phyloP scores from a whole-genome alignment of 2,888 invertebrate genomes.

The Drosophila maculinotata region DNA sequence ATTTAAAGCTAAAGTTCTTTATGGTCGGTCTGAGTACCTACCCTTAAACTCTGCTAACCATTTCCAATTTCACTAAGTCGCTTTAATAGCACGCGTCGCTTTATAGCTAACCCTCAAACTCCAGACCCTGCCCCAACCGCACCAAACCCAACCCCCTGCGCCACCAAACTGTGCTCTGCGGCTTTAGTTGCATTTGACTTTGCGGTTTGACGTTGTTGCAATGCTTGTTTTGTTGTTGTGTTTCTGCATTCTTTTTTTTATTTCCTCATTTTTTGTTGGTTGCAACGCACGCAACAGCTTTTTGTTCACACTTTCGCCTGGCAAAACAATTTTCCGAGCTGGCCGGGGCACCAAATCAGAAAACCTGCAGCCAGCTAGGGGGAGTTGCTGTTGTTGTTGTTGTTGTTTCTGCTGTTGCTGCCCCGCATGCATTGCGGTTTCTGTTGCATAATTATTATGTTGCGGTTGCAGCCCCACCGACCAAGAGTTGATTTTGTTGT shows the following conservation, averaged over 20 bases:
- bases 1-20: conserved; percentile 12
- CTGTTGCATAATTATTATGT: conserved; percentile 81
- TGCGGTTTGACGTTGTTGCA: conserved; percentile 78
- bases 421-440: conserved; percentile 79
- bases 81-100: conserved; percentile 58
- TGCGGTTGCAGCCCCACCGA: conserved; percentile 64
- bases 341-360: conserved; percentile 52
- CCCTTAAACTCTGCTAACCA: conserved; percentile 12
- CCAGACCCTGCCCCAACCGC: neutral
- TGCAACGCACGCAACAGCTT: conserved; percentile 79
- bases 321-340: conserved; percentile 76
- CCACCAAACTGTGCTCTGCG: conserved; percentile 64
- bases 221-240: conserved; percentile 45
- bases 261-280: conserved; percentile 39
- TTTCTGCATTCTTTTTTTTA: conserved; percentile 46
- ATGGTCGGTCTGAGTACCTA: conserved; percentile 4
- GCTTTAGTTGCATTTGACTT: conserved; percentile 81
- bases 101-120: conserved; percentile 26
- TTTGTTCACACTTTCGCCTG: conserved; percentile 82
- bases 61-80: conserved; percentile 49
- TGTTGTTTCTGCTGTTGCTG: conserved; percentile 40
- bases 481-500: conserved; percentile 63
- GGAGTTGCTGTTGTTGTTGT: conserved; percentile 39
- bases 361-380: conserved; percentile 43
- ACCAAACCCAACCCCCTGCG: conserved; percentile 14